These are phyloP conservation scores for Microcebus tavaratra DNA, from an alignment of 2,113 vertebrate species.

Conservation along the genomic window DNA sequence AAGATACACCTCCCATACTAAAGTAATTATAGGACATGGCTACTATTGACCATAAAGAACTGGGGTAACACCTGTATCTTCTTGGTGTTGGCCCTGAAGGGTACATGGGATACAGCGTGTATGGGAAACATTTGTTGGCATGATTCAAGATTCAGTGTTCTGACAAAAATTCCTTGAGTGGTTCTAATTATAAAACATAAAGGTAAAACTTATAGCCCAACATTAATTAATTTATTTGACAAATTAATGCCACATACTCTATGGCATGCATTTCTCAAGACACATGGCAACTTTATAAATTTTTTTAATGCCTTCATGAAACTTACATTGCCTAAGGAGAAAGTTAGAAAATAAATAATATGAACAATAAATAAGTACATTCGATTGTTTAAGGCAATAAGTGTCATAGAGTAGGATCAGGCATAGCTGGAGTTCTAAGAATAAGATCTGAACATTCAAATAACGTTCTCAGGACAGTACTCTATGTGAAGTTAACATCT, in stretches of 20 bases:
- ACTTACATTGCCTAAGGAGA: not conserved
- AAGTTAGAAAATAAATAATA: not conserved
- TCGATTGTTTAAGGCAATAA: not conserved
- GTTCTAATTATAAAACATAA: not conserved
- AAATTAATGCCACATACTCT: not conserved
- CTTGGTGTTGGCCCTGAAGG: not conserved
- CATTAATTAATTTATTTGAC: not conserved
- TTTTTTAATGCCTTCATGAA: not conserved
- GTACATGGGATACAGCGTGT: no score
- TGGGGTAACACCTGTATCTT: no score
- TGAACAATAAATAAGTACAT: not conserved
- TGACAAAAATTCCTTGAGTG: not conserved
- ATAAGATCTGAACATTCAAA: not conserved
- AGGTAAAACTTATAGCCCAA: not conserved
- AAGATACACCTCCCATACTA: not conserved
- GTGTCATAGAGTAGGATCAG: not conserved
- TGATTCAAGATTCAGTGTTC: not conserved
- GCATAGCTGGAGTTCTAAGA: not conserved
- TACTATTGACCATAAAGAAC: not conserved
- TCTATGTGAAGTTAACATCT: not conserved
- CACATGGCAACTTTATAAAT: not conserved
- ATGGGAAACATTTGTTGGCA: not conserved
- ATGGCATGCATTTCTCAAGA: not conserved
- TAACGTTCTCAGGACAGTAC: not conserved
- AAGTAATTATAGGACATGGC: not conserved